Base-by-base conservation (phyloP, 2,113 vertebrate species). In the Cynocephalus volans region DNA sequence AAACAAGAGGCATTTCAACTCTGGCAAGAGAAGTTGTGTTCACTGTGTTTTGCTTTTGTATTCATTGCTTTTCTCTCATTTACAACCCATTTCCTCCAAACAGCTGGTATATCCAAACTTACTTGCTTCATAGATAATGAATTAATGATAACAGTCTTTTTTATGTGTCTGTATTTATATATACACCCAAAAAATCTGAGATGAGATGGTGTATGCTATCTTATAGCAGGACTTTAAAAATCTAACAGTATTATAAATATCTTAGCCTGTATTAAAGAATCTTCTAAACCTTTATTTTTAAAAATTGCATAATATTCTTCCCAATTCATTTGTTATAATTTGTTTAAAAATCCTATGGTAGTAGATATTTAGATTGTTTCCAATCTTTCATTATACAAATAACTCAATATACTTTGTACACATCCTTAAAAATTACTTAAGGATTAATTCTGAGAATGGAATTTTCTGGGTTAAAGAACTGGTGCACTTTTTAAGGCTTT, bases 41-140 rank as follows among this genome's bases (percentile, higher is more conserved):
- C 36, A 76, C 23, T 77, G 54, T 45, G 70, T 31, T 70, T 95
- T 88, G 33, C 72, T 69, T 93, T 72, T 62, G 21, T 52, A 4
- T n/a, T 83, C 31, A 70, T 90, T 90, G 41, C 23, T 77, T 88
- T 96, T 50, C 31, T 73, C 23, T 88, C 70, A 33, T 64, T 70
- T 56, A 48, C 93, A 83, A 90, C 45, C 81, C 21, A n/a, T 93
- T 95, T 97, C 88, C 86, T 91, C 65, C 31, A 94, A 89, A 84
- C 1, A 88, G 36, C 14, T 60, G 60, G 10, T 62, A 5, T 1
- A 56, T 21, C 73, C 64, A 81, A 83, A 76, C 8, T 92, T n/a
- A n/a, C 12, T 85, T 79, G 50, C 60, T 88, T 81, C 14, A 4
- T n/a, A 54, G 70, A 52, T 94, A 80, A 90, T 95, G 77, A 56